These are phyloP conservation scores for Drosophila repleta DNA, from an alignment of 1,140 invertebrate genomes.

Conservation along the genomic window DNA sequence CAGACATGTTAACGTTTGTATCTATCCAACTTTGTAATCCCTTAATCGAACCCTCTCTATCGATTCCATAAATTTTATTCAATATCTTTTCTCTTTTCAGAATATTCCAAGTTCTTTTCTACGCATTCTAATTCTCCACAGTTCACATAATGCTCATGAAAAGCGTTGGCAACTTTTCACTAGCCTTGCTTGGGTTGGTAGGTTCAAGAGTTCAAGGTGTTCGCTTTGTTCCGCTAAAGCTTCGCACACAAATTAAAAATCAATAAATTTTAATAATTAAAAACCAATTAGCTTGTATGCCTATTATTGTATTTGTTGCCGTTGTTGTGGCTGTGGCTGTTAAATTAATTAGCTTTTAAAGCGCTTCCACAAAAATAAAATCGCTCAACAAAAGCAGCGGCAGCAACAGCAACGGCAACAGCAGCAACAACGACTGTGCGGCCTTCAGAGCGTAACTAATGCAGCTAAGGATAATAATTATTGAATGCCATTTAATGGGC, in stretches of 20 bases:
- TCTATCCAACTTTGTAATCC: too few species aligned
- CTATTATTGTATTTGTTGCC: slow-evolving; percentile 26
- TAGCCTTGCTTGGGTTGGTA: slow-evolving; percentile 3
- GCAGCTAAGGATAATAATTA: slow-evolving; percentile 47
- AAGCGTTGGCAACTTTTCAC: slow-evolving; percentile 11
- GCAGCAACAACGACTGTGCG: not conserved
- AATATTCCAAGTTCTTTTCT: too few species aligned
- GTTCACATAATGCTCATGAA: too few species aligned
- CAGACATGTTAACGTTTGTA: too few species aligned
- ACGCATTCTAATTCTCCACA: too few species aligned
- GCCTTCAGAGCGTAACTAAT: slow-evolving; percentile 47
- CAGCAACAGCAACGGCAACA: too few species aligned
- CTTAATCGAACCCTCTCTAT: too few species aligned
- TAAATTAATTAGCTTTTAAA: slow-evolving; percentile 60
- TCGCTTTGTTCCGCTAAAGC: not conserved
- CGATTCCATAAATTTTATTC: too few species aligned
- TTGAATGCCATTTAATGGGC: slow-evolving; percentile 50
- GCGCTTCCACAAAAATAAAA: slow-evolving; percentile 28
- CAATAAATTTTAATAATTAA: slow-evolving; percentile 72
- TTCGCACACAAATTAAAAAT: slow-evolving; percentile 56
- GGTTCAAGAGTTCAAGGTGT: slow-evolving; percentile 51
- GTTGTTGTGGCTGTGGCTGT: not conserved
- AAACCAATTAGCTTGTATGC: slow-evolving; percentile 55
- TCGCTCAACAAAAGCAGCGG: slow-evolving; percentile 21
- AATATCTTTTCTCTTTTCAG: too few species aligned